Conservation (phyloP, 2,888 invertebrate species). For the Onthophagus sagittarius region DNA sequence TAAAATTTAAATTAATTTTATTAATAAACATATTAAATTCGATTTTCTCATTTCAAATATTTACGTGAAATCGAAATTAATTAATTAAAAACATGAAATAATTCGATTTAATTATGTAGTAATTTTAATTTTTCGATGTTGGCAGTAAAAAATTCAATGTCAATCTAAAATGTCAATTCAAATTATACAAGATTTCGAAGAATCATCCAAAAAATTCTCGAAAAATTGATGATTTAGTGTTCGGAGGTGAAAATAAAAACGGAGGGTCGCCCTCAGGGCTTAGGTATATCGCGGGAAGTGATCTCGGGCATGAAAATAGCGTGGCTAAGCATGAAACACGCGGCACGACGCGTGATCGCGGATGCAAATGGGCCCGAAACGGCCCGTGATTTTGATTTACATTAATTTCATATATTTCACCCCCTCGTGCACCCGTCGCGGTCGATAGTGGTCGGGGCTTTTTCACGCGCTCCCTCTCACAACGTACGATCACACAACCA, state of each 20-base stretch:
- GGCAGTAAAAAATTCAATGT: no score
- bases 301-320: slow-evolving; percentile 11
- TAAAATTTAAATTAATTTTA: no score
- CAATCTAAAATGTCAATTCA: no score
- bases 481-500: not conserved
- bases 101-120: no score
- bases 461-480: not conserved
- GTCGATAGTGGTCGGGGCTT: slow-evolving; percentile 26
- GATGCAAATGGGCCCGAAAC: slow-evolving; percentile 49
- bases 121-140: no score
- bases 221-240: not conserved
- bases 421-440: slow-evolving; percentile 28
- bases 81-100: no score
- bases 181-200: no score
- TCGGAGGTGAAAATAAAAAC: not conserved
- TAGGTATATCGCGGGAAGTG: not conserved
- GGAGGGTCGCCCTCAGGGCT: not conserved
- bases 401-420: slow-evolving; percentile 51
- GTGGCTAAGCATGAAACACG: slow-evolving; percentile 13
- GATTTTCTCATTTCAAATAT: no score
- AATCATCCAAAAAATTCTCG: not conserved
- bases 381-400: slow-evolving; percentile 51
- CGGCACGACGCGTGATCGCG: slow-evolving; percentile 42
- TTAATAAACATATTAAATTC: no score
- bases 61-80: no score